Percentiles rank a stretch among this genome's conserved stretches.
phyloP scores from a whole-genome alignment of 2,888 invertebrate species.

The Acleris laterana region DNA sequence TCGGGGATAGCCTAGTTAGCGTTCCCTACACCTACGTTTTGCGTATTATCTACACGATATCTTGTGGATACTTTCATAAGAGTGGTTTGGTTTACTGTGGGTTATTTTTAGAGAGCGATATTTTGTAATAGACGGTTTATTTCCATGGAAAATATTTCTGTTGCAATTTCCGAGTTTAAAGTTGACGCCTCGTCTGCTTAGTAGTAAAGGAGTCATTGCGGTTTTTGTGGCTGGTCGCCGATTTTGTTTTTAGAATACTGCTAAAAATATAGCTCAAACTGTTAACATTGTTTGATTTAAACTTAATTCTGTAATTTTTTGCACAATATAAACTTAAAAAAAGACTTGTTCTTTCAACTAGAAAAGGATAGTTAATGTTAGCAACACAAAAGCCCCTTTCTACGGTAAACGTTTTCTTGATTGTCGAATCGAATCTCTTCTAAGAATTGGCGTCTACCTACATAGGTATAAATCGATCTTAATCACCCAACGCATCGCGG shows the following conservation, averaged over 20 bases:
- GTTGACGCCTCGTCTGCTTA: constrained; percentile 17
- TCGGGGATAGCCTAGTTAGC: constrained; percentile 56
- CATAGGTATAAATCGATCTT: neutral
- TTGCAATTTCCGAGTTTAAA: constrained; percentile 3
- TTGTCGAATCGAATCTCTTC: no score
- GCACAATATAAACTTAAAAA: neutral
- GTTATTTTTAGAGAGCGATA: no score
- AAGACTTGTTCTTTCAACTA: no score
- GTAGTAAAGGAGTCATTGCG: constrained; percentile 18
- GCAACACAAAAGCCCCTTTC: no score
- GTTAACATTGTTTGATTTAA: neutral
- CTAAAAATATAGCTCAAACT: neutral
- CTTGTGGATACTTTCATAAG: constrained; percentile 9
- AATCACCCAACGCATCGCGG: neutral
- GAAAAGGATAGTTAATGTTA: no score
- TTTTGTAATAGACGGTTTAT: constrained; percentile 3
- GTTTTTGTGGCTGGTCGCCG: constrained; percentile 16
- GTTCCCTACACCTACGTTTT: constrained; percentile 42
- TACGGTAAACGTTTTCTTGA: no score
- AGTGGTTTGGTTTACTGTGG: neutral
- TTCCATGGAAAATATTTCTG: constrained; percentile 19
- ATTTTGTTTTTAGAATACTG: neutral
- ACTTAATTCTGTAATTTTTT: neutral
- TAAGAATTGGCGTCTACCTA: no score
- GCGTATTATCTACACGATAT: constrained; percentile 18